A percentile compares a stretch with the other conserved stretches of the same genome.
Conservation (phyloP, 2,888 invertebrate genomes). For the Crocallis elinguaria region DNA sequence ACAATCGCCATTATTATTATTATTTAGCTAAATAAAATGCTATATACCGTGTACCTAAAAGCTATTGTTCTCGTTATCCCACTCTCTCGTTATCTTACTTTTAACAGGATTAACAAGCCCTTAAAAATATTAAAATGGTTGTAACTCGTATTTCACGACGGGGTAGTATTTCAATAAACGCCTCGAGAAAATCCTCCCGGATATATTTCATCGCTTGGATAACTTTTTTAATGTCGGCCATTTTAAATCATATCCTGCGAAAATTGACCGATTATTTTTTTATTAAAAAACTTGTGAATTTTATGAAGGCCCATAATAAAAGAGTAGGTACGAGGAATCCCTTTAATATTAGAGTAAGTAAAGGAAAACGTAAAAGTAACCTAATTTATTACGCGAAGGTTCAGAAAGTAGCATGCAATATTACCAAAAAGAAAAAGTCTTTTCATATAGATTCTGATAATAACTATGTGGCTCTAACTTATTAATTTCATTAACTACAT, state of each 20-base stretch:
- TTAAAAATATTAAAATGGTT: slow-evolving; percentile 15
- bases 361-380: slow-evolving; percentile 5
- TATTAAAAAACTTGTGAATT: slow-evolving; percentile 47
- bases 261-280: slow-evolving; percentile 47
- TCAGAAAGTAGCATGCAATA: slow-evolving; percentile 3
- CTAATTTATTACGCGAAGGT: slow-evolving; percentile 16
- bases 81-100: slow-evolving; percentile 1
- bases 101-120: slow-evolving; percentile 14
- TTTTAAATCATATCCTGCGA: slow-evolving; percentile 44
- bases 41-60: too few species aligned
- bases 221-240: slow-evolving; percentile 45
- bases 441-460: too few species aligned
- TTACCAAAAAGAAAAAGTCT: slow-evolving; percentile 2
- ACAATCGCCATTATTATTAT: too few species aligned
- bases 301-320: slow-evolving; percentile 41
- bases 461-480: too few species aligned
- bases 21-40: too few species aligned
- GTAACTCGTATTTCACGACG: slow-evolving; percentile 20
- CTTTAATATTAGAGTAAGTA: slow-evolving; percentile 13
- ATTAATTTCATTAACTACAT: too few species aligned
- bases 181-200: slow-evolving; percentile 27
- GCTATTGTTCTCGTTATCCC: too few species aligned
- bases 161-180: slow-evolving; percentile 39
- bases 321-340: slow-evolving; percentile 18
- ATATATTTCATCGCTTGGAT: slow-evolving; percentile 42